Base-by-base conservation (phyloP, 1,140 invertebrate genomes). In the Sminthurides bifidus region DNA sequence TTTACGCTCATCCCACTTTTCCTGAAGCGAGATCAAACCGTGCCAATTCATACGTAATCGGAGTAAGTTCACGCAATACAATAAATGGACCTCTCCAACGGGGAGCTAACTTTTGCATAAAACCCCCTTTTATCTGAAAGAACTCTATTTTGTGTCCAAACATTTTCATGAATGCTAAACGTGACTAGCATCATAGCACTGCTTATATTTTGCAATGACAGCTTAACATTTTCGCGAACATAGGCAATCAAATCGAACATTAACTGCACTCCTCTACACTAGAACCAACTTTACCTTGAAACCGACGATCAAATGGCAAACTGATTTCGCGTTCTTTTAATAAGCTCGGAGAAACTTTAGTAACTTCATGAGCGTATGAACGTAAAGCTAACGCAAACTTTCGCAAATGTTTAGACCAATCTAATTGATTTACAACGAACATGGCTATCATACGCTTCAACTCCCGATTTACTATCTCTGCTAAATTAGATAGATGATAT, bases 341-440 rank as follows among this genome's bases (percentile, higher is more conserved):
- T 19, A 67, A 68, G 3, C 69, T 69, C 5, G 71, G 69, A 1
- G 68, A 67, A 31, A 63, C 69, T 8, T 65, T 51, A 5, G 69
- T 74, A 0, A 68, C 59, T 15, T 66, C 59, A 58, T 70, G 53
- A 2, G 64, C 54, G 0, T 68, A 70, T 2, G 70, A 69, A 45
- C 75, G 74, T 54, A 71, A 67, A 0, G 72, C 71, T 50, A 72
- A 74, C 0, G 66, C 59, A 15, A 75, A 66, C 24, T 70, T 66
- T 4, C 67, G 60, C 1, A 75, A 49, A n/a, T 69, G 56, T 0
- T 58, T 38, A 46, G 70, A 61, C 71, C 70, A 74, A 2, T 54
- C 30, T 3, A 31, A n/a, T 43, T 74, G 71, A 29, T 70, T 61
- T 0, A 66, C 51, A 6, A 65, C 60, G 0, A 73, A 65, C 12